phyloP scores from a whole-genome alignment of 2,113 vertebrate genomes.

The Larimichthys crocea region DNA sequence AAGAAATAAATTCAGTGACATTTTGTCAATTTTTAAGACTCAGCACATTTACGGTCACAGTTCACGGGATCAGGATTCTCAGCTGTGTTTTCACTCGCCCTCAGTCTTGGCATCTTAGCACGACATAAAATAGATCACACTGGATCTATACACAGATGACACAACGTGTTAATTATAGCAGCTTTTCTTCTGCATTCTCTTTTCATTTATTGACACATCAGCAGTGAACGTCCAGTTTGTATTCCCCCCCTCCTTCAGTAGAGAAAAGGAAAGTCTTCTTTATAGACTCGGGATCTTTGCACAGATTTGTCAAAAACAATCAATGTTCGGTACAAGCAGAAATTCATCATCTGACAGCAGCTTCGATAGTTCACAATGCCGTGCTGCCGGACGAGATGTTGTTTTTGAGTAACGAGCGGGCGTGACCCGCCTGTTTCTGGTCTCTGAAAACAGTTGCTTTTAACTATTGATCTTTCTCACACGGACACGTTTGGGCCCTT shows the following conservation, averaged over 20 bases:
- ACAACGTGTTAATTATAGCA: background rate
- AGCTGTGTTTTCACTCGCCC: background rate
- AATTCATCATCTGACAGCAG: conserved; percentile 24
- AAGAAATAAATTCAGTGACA: background rate
- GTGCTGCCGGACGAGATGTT: conserved; percentile 22
- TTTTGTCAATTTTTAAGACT: background rate
- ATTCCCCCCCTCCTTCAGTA: background rate
- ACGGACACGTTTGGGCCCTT: background rate
- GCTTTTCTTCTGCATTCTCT: background rate
- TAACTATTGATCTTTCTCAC: conserved; percentile 29
- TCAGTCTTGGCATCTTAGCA: background rate
- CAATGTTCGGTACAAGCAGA: conserved; percentile 5
- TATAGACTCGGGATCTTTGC: background rate
- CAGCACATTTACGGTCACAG: background rate
- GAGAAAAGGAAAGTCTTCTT: background rate
- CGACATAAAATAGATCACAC: background rate
- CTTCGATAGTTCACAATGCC: conserved; percentile 10
- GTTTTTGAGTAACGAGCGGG: conserved; percentile 17
- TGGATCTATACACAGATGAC: background rate
- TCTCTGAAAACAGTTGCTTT: background rate
- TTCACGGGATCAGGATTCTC: background rate
- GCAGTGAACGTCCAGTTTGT: background rate
- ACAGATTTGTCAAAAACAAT: conserved; percentile 32
- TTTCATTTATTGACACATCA: background rate
- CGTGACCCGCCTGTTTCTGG: conserved; percentile 9